phyloP scores from a whole-genome alignment of 1,140 invertebrate genomes.

The Dinothrombium tinctorium region DNA sequence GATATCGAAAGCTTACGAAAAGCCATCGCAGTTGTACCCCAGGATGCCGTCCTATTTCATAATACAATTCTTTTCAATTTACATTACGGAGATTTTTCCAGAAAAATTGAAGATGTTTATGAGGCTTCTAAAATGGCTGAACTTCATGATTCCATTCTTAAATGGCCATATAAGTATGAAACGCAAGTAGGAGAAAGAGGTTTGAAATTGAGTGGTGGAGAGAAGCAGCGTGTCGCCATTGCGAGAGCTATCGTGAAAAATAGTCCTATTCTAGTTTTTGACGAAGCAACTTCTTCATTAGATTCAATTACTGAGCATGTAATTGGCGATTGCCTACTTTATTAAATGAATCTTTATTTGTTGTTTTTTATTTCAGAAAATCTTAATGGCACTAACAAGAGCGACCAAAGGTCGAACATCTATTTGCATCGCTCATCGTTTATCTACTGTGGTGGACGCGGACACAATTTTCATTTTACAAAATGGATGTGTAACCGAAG shows the following conservation, averaged over 20 bases:
- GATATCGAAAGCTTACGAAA: constrained; percentile 64
- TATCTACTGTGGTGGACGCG: constrained; percentile 86
- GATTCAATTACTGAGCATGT: constrained; percentile 97
- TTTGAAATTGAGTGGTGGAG: constrained; percentile 27
- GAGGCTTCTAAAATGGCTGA: constrained; percentile 77
- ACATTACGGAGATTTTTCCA: constrained; percentile 67
- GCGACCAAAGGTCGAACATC: constrained; percentile 72
- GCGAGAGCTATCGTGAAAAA: constrained; percentile 88
- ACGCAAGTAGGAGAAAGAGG: constrained; percentile 42
- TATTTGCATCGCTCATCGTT: constrained; percentile 87
- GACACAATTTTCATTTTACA: constrained; percentile 88
- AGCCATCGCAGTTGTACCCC: constrained; percentile 81
- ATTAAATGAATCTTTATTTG: neutral
- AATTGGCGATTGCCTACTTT: constrained; percentile 19
- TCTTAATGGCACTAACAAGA: constrained; percentile 58
- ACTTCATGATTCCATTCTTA: constrained; percentile 63
- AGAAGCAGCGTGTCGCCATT: constrained; percentile 95
- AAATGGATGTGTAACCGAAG: constrained; percentile 50
- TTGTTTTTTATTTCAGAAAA: constrained; percentile 38
- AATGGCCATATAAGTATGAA: constrained; percentile 72
- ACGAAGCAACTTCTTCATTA: constrained; percentile 92
- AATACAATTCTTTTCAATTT: constrained; percentile 90
- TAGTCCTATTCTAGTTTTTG: constrained; percentile 82
- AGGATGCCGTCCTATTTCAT: constrained; percentile 93
- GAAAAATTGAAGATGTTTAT: constrained; percentile 45